Evolutionary conservation across 2,113 vertebrate species (phyloP).

Genomic region (Uria aalge): DNA sequence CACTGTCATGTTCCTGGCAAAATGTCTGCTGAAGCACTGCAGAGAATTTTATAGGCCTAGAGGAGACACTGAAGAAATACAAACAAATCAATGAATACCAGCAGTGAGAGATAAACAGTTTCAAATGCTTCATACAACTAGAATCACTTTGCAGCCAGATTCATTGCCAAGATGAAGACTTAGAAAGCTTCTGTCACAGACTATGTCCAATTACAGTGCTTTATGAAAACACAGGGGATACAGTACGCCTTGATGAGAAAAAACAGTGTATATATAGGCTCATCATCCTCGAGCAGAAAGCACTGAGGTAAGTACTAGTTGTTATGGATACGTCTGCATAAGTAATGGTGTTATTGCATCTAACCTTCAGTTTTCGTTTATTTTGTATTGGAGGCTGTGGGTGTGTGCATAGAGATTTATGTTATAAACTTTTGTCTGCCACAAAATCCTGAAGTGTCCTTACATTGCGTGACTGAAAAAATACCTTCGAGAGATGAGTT

Average conservation of each 20-base stretch:
- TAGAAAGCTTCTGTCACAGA: conserved; percentile 51
- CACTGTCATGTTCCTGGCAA: neutral
- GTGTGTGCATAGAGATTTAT: neutral
- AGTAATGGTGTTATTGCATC: conserved; percentile 30
- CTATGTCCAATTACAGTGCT: conserved; percentile 47
- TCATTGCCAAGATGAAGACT: conserved; percentile 55
- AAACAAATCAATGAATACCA: conserved; percentile 70
- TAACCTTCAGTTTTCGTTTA: conserved; percentile 30
- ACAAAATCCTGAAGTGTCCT: conserved; percentile 31
- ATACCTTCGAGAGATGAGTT: neutral
- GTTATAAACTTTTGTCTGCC: conserved; percentile 36
- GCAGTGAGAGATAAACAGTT: conserved; percentile 69
- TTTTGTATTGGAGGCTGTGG: conserved; percentile 7
- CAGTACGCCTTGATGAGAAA: conserved; percentile 13
- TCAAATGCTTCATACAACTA: conserved; percentile 52
- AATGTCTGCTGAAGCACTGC: neutral
- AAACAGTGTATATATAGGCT: conserved; percentile 39
- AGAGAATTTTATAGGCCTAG: conserved; percentile 61
- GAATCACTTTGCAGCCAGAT: conserved; percentile 56
- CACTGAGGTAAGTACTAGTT: conserved; percentile 30
- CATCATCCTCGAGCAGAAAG: conserved; percentile 12
- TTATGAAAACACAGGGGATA: conserved; percentile 35
- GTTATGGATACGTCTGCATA: conserved; percentile 34
- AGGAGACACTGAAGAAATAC: conserved; percentile 58
- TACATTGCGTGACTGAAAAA: neutral